Base-by-base conservation (phyloP, 1,140 invertebrate species). In the Drosophila melanica region DNA sequence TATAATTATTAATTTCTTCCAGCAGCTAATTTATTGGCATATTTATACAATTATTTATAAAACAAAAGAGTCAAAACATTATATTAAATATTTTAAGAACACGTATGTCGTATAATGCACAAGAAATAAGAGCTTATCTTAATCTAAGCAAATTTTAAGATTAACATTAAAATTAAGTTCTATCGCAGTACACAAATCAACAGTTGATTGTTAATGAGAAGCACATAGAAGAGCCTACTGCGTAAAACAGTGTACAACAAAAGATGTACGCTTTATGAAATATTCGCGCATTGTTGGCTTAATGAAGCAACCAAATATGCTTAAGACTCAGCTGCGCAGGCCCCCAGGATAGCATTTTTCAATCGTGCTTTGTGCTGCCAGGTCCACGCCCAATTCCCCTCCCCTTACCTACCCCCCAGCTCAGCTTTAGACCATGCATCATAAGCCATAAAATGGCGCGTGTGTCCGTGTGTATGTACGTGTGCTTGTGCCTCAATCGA, bases 401-500 rank as follows among this genome's bases (percentile, higher is more conserved):
- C 1, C 6, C n/a, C 45, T 16, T 14, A 11, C 8, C 23, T 16
- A 12, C 51, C 10, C 2, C 3, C 4, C 16, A 8, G 8, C 14
- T 1, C 18, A 41, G n/a, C 10, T 37, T 23, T 16, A 18, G 11
- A 11, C 27, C 62, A 33, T 27, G 23, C 62, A 48, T 44, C 69
- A 58, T 64, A 70, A 69, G 66, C 62, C 62, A 51, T 65, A 65
- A 70, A 71, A 57, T 48, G 62, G 18, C 12, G 35, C 23, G 37
- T 57, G 39, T 27, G 12, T 20, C 7, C 5, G 41, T 44, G 39
- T 27, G 18, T 12, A 12, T 44, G 41, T 44, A 16, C 16, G 16
- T 18, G 8, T 68, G 48, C 33, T 64, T 70, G 51, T 63, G 33
- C 44, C 59, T 72, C 63, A 72, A 72, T 72, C 69, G 62, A 30